Evolutionary conservation across 2,797 vertebrate genomes (phyloP).

Genomic region (Pagetopsis macropterus): DNA sequence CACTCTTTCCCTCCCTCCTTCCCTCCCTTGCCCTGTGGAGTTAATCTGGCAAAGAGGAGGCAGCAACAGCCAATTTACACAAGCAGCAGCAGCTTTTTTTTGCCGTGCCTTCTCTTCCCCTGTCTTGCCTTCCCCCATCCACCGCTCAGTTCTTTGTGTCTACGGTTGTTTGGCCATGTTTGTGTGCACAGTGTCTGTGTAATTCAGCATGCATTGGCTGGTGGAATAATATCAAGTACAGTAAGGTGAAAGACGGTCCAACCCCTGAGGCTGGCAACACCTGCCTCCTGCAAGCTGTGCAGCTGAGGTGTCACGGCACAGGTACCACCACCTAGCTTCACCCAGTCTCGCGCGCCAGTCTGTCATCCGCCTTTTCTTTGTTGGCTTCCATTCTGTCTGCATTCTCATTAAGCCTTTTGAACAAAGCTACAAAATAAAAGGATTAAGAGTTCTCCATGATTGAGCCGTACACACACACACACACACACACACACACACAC

Average conservation of each 20-base stretch:
- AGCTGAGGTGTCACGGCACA: conserved; percentile 50
- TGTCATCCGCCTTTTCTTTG: conserved; percentile 33
- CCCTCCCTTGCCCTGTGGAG: conserved; percentile 79
- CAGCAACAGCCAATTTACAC: conserved; percentile 80
- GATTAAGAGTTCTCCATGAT: conserved; percentile 43
- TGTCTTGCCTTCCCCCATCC: conserved; percentile 50
- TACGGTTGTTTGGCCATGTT: conserved; percentile 44
- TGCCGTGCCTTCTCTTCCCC: conserved; percentile 40
- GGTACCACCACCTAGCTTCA: conserved; percentile 47
- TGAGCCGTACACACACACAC: conserved; percentile 8
- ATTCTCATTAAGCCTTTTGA: conserved; percentile 36
- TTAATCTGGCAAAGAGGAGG: conserved; percentile 80
- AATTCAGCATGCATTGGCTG: conserved; percentile 25
- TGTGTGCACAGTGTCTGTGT: conserved; percentile 40
- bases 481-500: no score
- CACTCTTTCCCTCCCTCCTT: conserved; percentile 64
- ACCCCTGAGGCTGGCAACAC: conserved; percentile 64
- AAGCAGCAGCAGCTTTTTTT: conserved; percentile 57
- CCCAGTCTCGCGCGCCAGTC: conserved; percentile 29
- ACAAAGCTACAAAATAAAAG: conserved; percentile 46
- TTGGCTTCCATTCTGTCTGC: conserved; percentile 36
- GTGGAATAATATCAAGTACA: conserved; percentile 63
- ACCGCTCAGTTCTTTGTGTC: conserved; percentile 66
- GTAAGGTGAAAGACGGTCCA: conserved; percentile 62
- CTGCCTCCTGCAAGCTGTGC: conserved; percentile 59